These are phyloP conservation scores for Cosmia pyralina DNA, from an alignment of 2,888 invertebrate genomes.

Conservation along the genomic window DNA sequence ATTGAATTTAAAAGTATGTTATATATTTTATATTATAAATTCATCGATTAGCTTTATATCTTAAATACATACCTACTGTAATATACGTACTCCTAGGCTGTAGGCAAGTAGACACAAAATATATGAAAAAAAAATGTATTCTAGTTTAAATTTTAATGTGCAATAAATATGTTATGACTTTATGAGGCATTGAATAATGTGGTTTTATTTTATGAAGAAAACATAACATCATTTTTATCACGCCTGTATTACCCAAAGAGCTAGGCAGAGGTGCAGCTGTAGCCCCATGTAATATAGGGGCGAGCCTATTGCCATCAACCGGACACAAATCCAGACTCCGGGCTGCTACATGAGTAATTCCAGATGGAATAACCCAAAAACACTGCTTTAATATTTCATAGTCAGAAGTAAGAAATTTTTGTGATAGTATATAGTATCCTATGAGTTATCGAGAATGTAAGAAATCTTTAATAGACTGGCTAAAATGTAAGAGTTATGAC, in stretches of 20 bases:
- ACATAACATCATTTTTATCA: neutral
- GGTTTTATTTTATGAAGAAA: constrained; percentile 23
- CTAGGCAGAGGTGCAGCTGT: neutral
- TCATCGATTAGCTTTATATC: neutral
- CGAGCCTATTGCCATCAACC: neutral
- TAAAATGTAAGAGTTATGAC: no score
- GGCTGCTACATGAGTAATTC: neutral
- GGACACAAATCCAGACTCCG: neutral
- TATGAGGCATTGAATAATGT: constrained; percentile 49
- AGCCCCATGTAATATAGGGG: neutral
- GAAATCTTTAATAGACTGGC: no score
- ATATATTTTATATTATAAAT: neutral
- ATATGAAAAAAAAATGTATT: constrained; percentile 52
- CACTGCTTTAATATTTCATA: neutral
- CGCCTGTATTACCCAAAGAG: no score
- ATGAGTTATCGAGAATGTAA: no score
- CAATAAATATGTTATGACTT: constrained; percentile 61
- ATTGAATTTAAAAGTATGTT: neutral
- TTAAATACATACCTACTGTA: constrained; percentile 31
- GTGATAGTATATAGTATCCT: no score
- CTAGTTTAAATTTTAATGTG: constrained; percentile 51
- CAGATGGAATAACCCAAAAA: neutral
- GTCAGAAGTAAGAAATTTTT: no score
- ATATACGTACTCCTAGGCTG: constrained; percentile 40
- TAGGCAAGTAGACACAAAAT: constrained; percentile 73